Base-by-base conservation (phyloP, 2,888 invertebrate genomes). In the Patella depressa region DNA sequence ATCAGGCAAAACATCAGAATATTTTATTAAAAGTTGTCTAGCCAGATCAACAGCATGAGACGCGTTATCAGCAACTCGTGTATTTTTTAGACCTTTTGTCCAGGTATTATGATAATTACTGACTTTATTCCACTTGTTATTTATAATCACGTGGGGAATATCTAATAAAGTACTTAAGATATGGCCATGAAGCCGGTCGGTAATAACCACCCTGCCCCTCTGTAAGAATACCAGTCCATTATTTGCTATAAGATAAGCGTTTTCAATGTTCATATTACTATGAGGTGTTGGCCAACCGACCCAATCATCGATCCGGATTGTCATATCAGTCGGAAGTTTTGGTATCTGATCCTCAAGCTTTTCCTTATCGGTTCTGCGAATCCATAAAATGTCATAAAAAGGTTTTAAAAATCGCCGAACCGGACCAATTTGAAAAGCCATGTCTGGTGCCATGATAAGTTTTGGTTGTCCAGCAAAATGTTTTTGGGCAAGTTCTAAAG, bases 121-220 rank as follows among this genome's bases (percentile, higher is more conserved):
- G 53, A 83, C 65, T 55, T 83, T 82, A 9, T 78, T 54, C 14
- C 72, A 75, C 34, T 76, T 76, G 74, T 81, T 81, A 75, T 82
- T 82, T 24, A 84, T 75, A 11, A 83, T 34, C 5, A 84, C 83
- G 75, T 83, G 84, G 0, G 84, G 83, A 17, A 84, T 82, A 59
- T 80, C 74, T 29, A 80, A 53, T 57, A 83, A 65, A 0, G 79
- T 79, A 72, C 78, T 75, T 54, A 84, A 55, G 53, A 84, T 81
- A 69, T 84, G 83, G 0, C 83, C 83, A 72, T 83, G 83, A 2
- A 83, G 76, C 2, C 82, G 74, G 72, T 83, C 83, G 12, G 84
- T 84, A 57, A 82, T 76, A 19, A 81, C 78, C 29, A 84, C 82
- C 11, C 84, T 77, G 0, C 82, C 84, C 15, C 80, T 72, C 75